Base-by-base conservation (phyloP, 2,113 vertebrate genomes). In the Otus sunia region DNA sequence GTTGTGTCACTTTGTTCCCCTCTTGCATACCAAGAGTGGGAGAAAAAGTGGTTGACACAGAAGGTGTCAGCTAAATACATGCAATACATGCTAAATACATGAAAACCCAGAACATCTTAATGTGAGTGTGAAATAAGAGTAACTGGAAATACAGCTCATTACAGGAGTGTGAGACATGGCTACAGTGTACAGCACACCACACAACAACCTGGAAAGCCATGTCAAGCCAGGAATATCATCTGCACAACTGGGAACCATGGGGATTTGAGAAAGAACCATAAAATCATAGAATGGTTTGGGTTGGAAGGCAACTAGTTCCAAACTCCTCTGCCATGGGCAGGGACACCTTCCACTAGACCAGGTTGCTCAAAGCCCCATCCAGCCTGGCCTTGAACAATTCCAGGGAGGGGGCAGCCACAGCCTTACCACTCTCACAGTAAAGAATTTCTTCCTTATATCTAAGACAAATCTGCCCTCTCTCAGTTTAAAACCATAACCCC, bases 151-250 rank as follows among this genome's bases (percentile, higher is more conserved):
- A 10, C 66, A 88, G 29, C 8, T 66, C 5, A 1, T 15, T 56
- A 25, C 34, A 63, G 30, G 23, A 11, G 21, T 12, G 8, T 34
- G 43, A 56, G 77, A 73, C 17, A 13, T 16, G 21, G 37, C 15
- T 0, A 1, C 9, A 5, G 29, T 0, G 1, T 22, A 34, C 3
- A 45, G n/a, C 19, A 63, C 12, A 8, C 6, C 3, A 2, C 14
- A 32, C 34, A 56, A 10, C 7, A 21, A 37, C 18, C 15, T 39
- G 49, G 63, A 71, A 84, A 18, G 15, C 34, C 39, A 68, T 5
- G 12, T 11, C 26, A 45, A 16, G 9, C 10, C 22, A 15, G 58
- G 6, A 71, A 16, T 36, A 47, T 32, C 21, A 29, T 39, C 59
- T 74, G 4, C 19, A 11, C 53, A 52, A 12, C 10, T 4, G 5